These are phyloP conservation scores for Latrodectus hesperus DNA, from an alignment of 2,888 invertebrate genomes.

Conservation along the genomic window DNA sequence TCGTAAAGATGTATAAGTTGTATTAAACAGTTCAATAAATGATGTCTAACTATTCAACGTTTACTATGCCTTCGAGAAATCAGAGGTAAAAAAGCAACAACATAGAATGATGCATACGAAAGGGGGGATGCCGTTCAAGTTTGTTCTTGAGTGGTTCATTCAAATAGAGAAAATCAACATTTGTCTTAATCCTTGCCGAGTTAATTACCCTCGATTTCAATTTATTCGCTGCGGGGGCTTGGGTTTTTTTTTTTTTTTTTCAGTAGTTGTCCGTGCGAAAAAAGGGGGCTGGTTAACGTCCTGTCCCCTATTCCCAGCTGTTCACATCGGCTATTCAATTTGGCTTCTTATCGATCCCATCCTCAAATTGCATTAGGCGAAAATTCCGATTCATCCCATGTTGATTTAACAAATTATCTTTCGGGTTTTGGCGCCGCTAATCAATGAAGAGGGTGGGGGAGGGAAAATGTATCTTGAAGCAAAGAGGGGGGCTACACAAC, in stretches of 20 bases:
- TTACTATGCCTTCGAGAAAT: too few species aligned
- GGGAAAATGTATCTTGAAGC: slow-evolving; percentile 34
- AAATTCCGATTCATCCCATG: slow-evolving; percentile 67
- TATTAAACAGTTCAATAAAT: too few species aligned
- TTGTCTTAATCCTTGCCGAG: slow-evolving; percentile 37
- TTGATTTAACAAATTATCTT: slow-evolving; percentile 68
- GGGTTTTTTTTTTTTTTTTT: background rate
- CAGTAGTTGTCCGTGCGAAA: slow-evolving; percentile 1
- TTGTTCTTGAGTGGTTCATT: too few species aligned
- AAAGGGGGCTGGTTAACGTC: slow-evolving; percentile 8
- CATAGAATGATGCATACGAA: too few species aligned
- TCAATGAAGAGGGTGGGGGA: slow-evolving; percentile 34
- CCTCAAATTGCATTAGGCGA: slow-evolving; percentile 65
- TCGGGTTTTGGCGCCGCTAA: slow-evolving; percentile 55
- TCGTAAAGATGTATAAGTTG: too few species aligned
- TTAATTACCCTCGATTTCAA: slow-evolving; percentile 59
- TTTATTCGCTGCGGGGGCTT: slow-evolving; percentile 34
- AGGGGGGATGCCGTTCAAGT: too few species aligned
- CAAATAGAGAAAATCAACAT: slow-evolving; percentile 35
- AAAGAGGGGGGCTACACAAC: slow-evolving; percentile 1
- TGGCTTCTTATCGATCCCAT: slow-evolving; percentile 42
- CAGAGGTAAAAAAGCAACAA: too few species aligned
- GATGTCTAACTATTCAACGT: too few species aligned
- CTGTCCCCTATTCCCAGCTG: slow-evolving; percentile 34
- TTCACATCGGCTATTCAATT: slow-evolving; percentile 56